A percentile compares a stretch with the other conserved stretches of the same genome.
These are phyloP conservation scores for Balearica regulorum DNA, from an alignment of 2,797 vertebrate species.

Conservation along the genomic window DNA sequence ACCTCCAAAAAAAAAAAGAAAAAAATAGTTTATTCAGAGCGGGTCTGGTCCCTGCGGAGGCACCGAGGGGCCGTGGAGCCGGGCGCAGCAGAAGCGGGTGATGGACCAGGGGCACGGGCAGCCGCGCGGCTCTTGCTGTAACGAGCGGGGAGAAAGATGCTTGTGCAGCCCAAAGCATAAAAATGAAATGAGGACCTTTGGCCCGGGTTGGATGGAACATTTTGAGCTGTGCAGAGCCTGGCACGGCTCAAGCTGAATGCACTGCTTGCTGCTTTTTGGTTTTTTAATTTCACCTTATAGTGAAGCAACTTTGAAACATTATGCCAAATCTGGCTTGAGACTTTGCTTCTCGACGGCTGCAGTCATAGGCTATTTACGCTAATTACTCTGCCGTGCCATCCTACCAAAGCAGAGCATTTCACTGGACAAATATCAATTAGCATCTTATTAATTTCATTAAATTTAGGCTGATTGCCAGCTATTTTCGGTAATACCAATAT, in stretches of 20 bases:
- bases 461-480: neutral
- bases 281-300: neutral
- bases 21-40: rapidly evolving
- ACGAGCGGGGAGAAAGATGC: rapidly evolving
- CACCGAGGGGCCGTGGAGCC: rapidly evolving
- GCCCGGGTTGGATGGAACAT: neutral
- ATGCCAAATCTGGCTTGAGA: neutral
- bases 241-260: rapidly evolving
- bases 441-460: neutral
- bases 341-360: neutral
- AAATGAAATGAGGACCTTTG: neutral
- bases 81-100: rapidly evolving
- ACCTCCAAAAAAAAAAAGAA: neutral
- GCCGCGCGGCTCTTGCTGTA: neutral
- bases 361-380: neutral
- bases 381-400: neutral
- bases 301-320: neutral
- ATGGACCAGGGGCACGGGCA: rapidly evolving
- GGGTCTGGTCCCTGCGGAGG: rapidly evolving
- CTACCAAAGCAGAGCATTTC: neutral
- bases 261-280: neutral
- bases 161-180: neutral
- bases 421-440: neutral
- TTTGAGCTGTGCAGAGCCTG: neutral
- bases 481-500: neutral